A percentile compares a stretch with the other conserved stretches of the same genome.
Evolutionary conservation across 2,797 vertebrate species (phyloP).

Genomic region (Stomatorhinus walkeri): DNA sequence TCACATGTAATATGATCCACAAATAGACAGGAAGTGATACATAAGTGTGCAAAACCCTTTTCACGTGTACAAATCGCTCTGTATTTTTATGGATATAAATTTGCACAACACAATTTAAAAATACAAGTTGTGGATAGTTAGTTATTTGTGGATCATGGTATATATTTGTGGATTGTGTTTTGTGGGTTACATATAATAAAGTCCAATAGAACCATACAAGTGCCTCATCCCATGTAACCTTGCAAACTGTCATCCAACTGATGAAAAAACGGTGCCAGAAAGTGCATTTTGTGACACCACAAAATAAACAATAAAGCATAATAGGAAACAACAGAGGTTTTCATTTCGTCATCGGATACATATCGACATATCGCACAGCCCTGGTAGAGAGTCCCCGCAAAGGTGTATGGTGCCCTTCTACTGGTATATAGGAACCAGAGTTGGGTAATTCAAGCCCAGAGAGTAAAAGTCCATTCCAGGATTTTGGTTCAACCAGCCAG

Average conservation of each 20-base stretch:
- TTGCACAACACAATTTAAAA: neutral
- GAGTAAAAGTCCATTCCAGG: neutral
- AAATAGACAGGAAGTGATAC: too few species aligned
- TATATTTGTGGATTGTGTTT: neutral
- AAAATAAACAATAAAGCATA: too few species aligned
- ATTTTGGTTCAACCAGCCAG: neutral
- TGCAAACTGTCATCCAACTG: neutral
- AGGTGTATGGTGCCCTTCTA: neutral
- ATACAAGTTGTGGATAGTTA: neutral
- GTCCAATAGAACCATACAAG: too few species aligned
- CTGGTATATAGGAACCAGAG: neutral
- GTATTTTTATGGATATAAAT: neutral
- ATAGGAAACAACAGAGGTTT: too few species aligned
- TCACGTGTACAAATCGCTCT: neutral
- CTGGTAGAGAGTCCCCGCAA: neutral
- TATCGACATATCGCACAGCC: too few species aligned
- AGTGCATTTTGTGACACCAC: too few species aligned
- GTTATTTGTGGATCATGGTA: too few species aligned
- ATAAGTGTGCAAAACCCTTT: neutral
- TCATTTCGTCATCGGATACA: too few species aligned
- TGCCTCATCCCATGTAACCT: too few species aligned
- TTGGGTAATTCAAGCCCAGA: neutral
- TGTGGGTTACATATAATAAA: too few species aligned
- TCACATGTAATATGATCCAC: too few species aligned
- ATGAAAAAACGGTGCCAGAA: too few species aligned